phyloP scores from a whole-genome alignment of 2,888 invertebrate species.

The Perdita meconis region DNA sequence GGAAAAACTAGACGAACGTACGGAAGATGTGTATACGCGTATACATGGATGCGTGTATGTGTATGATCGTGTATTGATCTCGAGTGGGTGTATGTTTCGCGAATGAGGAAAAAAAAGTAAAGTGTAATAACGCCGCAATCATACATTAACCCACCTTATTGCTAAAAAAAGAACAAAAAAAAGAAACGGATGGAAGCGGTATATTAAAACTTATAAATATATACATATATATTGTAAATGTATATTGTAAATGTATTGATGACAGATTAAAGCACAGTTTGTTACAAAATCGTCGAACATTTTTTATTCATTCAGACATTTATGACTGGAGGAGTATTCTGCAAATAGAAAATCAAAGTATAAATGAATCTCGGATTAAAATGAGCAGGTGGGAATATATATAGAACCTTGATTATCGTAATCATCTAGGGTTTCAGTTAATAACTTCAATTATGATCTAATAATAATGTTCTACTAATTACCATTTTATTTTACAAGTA shows the following conservation, averaged over 20 bases:
- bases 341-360: not conserved
- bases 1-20: constrained; percentile 50
- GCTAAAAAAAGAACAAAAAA: constrained; percentile 64
- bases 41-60: constrained; percentile 34
- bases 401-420: too few relatives aligned
- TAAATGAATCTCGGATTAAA: too few relatives aligned
- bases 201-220: constrained; percentile 79
- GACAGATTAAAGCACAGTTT: constrained; percentile 83
- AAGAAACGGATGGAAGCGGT: constrained; percentile 75
- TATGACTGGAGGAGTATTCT: not conserved
- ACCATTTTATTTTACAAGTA: too few relatives aligned
- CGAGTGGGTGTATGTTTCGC: constrained; percentile 10
- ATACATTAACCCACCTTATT: constrained; percentile 76
- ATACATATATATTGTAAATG: constrained; percentile 79
- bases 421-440: too few relatives aligned
- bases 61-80: constrained; percentile 21
- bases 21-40: constrained; percentile 35
- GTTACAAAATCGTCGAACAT: constrained; percentile 76
- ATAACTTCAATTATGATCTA: too few relatives aligned
- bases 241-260: constrained; percentile 84
- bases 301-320: not conserved
- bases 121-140: constrained; percentile 65
- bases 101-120: constrained; percentile 38
- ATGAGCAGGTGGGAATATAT: too few relatives aligned
- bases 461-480: too few relatives aligned